Conservation (phyloP, 2,797 vertebrate genomes). For the Pogoniulus pusillus region DNA sequence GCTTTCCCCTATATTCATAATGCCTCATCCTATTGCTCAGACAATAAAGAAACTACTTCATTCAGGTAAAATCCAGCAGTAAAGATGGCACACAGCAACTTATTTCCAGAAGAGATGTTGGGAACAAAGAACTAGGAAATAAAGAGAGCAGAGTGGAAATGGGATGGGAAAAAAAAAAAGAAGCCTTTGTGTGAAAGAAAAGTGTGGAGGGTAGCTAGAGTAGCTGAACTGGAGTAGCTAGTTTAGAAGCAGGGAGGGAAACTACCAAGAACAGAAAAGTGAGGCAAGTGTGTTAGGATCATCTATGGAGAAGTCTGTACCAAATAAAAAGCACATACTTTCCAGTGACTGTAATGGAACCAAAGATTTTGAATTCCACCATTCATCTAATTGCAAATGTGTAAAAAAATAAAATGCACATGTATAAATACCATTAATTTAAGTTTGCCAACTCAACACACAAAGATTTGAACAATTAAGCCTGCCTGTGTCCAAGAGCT, state of each 20-base stretch:
- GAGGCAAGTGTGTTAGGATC: background rate
- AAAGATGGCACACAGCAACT: background rate
- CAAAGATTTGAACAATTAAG: background rate
- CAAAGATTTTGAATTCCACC: background rate
- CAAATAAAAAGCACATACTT: background rate
- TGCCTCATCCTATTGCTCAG: background rate
- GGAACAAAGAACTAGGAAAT: background rate
- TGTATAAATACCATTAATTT: background rate
- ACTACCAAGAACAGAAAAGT: background rate
- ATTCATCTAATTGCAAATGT: background rate
- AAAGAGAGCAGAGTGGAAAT: background rate
- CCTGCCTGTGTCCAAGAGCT: background rate
- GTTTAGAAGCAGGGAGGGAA: background rate
- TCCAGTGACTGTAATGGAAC: background rate
- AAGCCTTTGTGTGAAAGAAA: background rate
- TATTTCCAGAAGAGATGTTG: conserved; percentile 18
- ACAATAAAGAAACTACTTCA: background rate
- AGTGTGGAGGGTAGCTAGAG: background rate
- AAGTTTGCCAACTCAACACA: background rate
- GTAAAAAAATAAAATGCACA: background rate
- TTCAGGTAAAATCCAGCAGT: background rate
- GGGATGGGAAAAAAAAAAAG: background rate
- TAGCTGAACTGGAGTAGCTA: background rate
- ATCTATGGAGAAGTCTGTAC: background rate
- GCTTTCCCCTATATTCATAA: background rate